Evolutionary conservation across 2,888 invertebrate genomes (phyloP).

Genomic region (Aromia moschata): DNA sequence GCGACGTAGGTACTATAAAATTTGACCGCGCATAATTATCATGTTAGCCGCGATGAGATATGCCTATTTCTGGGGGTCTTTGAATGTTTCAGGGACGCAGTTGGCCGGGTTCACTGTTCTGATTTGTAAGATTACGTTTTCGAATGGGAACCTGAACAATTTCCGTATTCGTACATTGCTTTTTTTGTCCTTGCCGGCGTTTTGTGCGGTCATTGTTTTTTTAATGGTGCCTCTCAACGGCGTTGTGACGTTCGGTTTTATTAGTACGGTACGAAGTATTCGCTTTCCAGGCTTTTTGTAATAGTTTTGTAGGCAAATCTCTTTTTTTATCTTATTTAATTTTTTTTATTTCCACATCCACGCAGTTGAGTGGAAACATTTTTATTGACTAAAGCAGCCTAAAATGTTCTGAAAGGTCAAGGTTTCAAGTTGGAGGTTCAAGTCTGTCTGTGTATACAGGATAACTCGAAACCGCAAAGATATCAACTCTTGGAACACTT

Average conservation of each 20-base stretch:
- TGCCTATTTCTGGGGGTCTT: conserved; percentile 40
- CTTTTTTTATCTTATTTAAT: no score
- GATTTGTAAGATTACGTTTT: conserved; percentile 43
- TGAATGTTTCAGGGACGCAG: conserved; percentile 47
- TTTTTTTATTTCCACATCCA: no score
- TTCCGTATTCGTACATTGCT: conserved; percentile 44
- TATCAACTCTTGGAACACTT: no score
- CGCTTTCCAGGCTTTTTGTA: no score
- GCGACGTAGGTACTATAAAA: conserved; percentile 21
- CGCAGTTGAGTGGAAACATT: no score
- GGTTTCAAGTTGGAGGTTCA: no score
- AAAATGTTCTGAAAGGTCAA: no score
- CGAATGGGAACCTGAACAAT: conserved; percentile 37
- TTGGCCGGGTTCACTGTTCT: conserved; percentile 46
- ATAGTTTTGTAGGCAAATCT: no score
- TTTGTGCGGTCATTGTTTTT: conserved; percentile 28
- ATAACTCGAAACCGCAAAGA: no score
- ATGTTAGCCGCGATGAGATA: conserved; percentile 19
- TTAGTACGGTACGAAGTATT: neutral
- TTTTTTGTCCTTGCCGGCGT: conserved; percentile 35
- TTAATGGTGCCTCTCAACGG: conserved; percentile 18
- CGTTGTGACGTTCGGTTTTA: neutral
- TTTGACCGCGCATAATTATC: conserved; percentile 6
- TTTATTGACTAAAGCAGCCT: no score
- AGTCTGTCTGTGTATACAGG: no score